Evolutionary conservation across 2,888 invertebrate genomes (phyloP), one percentile per base, ranked within the genome.

Genomic region (Andrena trimmerana): DNA sequence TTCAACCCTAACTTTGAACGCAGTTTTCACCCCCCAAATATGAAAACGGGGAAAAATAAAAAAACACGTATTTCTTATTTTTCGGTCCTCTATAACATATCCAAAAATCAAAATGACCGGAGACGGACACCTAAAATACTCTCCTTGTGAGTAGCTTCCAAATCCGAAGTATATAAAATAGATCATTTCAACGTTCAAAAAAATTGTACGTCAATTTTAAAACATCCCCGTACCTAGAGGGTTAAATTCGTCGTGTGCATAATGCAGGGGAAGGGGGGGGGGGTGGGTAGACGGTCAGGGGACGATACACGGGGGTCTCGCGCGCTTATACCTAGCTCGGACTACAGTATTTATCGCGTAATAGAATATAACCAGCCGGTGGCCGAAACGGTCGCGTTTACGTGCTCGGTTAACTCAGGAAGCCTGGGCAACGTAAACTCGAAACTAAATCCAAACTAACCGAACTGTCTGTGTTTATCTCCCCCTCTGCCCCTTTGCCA

Each of bases 311-410:
- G 65, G 70, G 69, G 24, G 8, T 29, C 16, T 59, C 60, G 52
- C 48, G 60, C 65, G 54, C 73, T 59, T 69, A 42, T 42, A 42
- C 16, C 42, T 42, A 42, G 5, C 79, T 90, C 88, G 77, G 80
- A 82, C 80, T 91, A 90, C 90, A 92, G 93, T 92, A 93, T 93
- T 92, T 92, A 93, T 92, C 90, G 91, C 89, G 85, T 91, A 91
- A 92, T 92, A 90, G 90, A 93, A 93, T 92, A 91, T 90, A 90
- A 89, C 87, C 87, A 85, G 85, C 85, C 81, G 85, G 86, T 85
- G 83, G 88, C 84, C 84, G 88, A 87, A 89, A 90, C 85, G 86
- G 83, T 84, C 83, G 87, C 90, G 87, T 91, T 91, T 91, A 92
- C 91, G 91, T 90, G 92, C 90, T 89, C 90, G 92, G 93, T 91